Evolutionary conservation across 2,888 invertebrate genomes (phyloP).

Genomic region (Mayetiola destructor): DNA sequence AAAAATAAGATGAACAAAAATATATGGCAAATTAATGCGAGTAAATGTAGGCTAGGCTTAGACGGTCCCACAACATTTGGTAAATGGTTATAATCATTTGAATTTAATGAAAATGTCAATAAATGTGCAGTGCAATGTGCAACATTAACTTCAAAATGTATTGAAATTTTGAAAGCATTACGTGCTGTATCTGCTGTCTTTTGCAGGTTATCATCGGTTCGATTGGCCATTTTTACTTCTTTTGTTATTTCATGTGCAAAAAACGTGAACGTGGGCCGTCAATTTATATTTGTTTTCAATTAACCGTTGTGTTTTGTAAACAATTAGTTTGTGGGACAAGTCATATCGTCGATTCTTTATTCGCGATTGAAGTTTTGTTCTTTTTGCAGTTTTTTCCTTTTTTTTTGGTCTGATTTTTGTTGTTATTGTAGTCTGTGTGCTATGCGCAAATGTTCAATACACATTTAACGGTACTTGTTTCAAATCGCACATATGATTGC

Average conservation of each 20-base stretch:
- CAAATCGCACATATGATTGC: too few relatives aligned
- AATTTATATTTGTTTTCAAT: not conserved
- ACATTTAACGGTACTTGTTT: too few relatives aligned
- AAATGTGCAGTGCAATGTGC: too few relatives aligned
- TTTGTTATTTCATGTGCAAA: not conserved
- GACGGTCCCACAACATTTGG: not conserved
- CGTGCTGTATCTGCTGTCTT: not conserved
- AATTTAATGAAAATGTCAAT: slow-evolving; percentile 12
- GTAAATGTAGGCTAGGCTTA: not conserved
- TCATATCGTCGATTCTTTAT: not conserved
- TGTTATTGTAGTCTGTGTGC: too few relatives aligned
- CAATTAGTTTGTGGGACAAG: not conserved
- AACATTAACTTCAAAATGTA: too few relatives aligned
- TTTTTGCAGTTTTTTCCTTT: not conserved
- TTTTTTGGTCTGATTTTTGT: not conserved
- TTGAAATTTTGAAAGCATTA: slow-evolving; percentile 1
- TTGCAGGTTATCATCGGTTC: not conserved
- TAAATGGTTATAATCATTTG: too few relatives aligned
- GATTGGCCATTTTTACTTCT: not conserved
- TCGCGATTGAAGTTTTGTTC: not conserved
- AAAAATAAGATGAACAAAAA: not conserved
- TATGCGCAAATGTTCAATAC: too few relatives aligned
- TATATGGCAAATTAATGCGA: not conserved
- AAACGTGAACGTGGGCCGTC: not conserved
- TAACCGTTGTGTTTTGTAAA: slow-evolving; percentile 1